phyloP scores from a whole-genome alignment of 2,888 invertebrate genomes.

The Caenorhabditis drosophilae region DNA sequence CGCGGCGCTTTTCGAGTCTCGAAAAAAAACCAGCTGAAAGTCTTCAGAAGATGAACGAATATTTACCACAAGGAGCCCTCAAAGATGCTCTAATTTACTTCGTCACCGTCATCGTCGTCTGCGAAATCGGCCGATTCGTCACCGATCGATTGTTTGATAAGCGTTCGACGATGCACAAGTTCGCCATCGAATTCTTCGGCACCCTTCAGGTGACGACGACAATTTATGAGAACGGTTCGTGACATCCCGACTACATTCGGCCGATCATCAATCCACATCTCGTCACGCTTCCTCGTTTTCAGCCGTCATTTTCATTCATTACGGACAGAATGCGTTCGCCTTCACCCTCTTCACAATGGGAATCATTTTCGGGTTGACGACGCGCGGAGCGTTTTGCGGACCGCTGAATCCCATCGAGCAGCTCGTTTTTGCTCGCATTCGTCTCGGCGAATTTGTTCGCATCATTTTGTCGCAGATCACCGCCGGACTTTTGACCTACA shows the following conservation, averaged over 20 bases:
- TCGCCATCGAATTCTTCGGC: slow-evolving; percentile 43
- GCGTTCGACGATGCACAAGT: slow-evolving; percentile 22
- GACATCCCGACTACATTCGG: not conserved
- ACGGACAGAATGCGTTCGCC: slow-evolving; percentile 41
- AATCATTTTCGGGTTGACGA: slow-evolving; percentile 34
- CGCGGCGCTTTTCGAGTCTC: no score
- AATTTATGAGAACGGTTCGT: slow-evolving; percentile 46
- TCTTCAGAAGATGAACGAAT: no score
- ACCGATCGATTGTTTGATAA: slow-evolving; percentile 25
- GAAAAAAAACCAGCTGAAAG: no score
- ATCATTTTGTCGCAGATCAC: slow-evolving; percentile 23
- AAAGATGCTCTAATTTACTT: slow-evolving; percentile 27
- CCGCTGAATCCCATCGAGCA: slow-evolving; percentile 42
- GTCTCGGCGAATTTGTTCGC: slow-evolving; percentile 15
- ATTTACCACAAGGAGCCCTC: no score
- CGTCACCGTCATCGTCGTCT: slow-evolving; percentile 20
- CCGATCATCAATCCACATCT: not conserved
- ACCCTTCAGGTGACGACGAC: slow-evolving; percentile 42
- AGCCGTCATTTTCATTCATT: slow-evolving; percentile 45
- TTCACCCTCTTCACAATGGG: slow-evolving; percentile 38
- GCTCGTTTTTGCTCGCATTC: slow-evolving; percentile 26
- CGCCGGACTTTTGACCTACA: slow-evolving; percentile 24
- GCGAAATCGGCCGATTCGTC: slow-evolving; percentile 24
- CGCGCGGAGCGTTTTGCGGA: slow-evolving; percentile 33
- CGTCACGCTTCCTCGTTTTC: slow-evolving; percentile 5